Base-by-base conservation (phyloP, 53 echinoderm and acorn worm species). In the Antedon mediterranea region DNA sequence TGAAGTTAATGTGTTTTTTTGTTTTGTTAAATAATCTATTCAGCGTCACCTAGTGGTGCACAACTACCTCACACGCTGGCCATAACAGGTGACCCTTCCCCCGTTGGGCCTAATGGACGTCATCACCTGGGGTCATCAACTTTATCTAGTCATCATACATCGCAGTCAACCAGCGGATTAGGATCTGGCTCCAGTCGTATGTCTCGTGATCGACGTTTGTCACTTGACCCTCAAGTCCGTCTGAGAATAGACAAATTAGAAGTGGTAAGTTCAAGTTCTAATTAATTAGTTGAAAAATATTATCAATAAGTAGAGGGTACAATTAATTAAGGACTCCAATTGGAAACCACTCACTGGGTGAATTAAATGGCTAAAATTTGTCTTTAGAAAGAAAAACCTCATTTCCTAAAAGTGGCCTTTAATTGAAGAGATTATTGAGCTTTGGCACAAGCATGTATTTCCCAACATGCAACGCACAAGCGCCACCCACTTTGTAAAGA, bases 161-260 rank as follows among this genome's bases (percentile, higher is more conserved):
- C 77, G 33, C 77, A 43, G 34, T 72, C 87, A 26, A 80, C 87
- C 43, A 72, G 76, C 28, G 41, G 73, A 26, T 71, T 76, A 32
- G 31, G 43, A 32, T 79, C 57, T 18, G 18, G 79, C 29, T 77
- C 81, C 3, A 37, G 71, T 18, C 84, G 74, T 30, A 72, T 71
- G 34, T 37, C 89, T 8, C 75, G 76, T 23, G 80, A 87, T 34
- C 83, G 89, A 73, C 78, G 97, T 3, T 77, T 95, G 14, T 91
- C 97, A 8, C 86, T 95, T 34, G 97, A 95, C 43, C 91, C 97
- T 27, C 87, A 87, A 76, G 85, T 95, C 76, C 83, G 91, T 33
- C 76, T 95, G 23, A 85, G 74, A 81, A 85, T 95, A 30, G 97
- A 92, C 34, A 95, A 95, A 75, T 76, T 95, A 43, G 85, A 95